Evolutionary conservation across 2,797 vertebrate genomes (phyloP).

Genomic region (Gadopsis marmoratus): DNA sequence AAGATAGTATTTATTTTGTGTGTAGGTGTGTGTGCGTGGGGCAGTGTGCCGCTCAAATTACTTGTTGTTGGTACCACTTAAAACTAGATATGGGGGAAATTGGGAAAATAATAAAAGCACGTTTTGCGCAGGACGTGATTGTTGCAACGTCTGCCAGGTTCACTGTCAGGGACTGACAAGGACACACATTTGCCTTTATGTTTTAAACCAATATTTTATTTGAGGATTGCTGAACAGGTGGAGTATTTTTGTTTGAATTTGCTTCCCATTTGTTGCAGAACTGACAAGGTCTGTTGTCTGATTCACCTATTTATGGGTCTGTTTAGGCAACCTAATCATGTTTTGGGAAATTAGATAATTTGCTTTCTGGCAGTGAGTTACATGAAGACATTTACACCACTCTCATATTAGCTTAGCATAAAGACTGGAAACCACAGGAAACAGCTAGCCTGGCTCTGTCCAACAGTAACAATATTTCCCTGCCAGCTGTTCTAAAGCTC

Average conservation of each 20-base stretch:
- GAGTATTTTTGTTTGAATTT: not conserved
- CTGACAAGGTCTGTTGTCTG: not conserved
- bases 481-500: no score
- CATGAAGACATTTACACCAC: no score
- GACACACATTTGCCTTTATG: not conserved
- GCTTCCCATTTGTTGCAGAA: not conserved
- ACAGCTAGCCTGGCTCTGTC: no score
- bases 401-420: no score
- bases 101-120: not conserved
- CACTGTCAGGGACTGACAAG: not conserved
- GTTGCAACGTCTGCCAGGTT: not conserved
- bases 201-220: not conserved
- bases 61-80: slow-evolving; percentile 30
- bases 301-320: no score
- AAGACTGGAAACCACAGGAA: no score
- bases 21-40: slow-evolving; percentile 4
- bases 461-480: no score
- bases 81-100: not conserved
- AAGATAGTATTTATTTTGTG: slow-evolving; percentile 29
- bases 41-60: not conserved
- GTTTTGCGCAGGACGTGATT: not conserved
- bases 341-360: no score
- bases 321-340: no score
- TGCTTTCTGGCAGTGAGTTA: no score
- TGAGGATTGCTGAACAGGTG: not conserved